Evolutionary conservation across 2,113 vertebrate species (phyloP), one percentile per base, ranked within the genome.

Genomic region (Echinops telfairi): DNA sequence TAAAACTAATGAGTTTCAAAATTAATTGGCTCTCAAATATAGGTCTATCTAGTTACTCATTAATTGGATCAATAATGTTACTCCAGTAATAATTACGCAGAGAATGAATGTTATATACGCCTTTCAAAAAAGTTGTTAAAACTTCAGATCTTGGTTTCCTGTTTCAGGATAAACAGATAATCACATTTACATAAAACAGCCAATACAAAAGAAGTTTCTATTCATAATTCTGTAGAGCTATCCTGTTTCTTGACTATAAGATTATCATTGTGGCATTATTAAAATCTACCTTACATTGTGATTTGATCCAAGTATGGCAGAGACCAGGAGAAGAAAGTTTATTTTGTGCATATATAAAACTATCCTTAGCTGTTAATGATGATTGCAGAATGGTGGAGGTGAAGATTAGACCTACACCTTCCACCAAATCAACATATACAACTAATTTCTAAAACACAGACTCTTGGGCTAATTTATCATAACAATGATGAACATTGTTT

Each of bases 161-260:
- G 68, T 83, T 92, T 90, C 60, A 86, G 57, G 11, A 83, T 92
- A 92, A 90, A 92, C 62, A 94, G 36, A 90, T 75, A 53, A 23
- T 47, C 29, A 70, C 36, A 90, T 79, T 94, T 90, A 81, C 19
- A 53, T 38, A 86, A 88, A 83, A 38, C 36, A 75, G 15, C 43
- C 86, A 93, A 47, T 88, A 79, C 88, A 19, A 88, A 62, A 86
- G 64, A 62, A 3, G 2, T 79, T 66, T 90, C 62, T 86, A 36
- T 86, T 89, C 25, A 75, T 76, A 88, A 77, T 79, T 79, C 62
- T 94, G 19, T 76, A 62, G 83, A 95, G 27, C 27, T 53, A 76
- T 78, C 25, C 79, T 89, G 17, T 80, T 86, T 94, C 76, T 81
- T 92, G 33, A 94, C 58, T 2, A 58, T 82, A 84, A 71, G 38